These are phyloP conservation scores for Smutsia temminckii DNA, from an alignment of 2,797 vertebrate species.

Conservation along the genomic window DNA sequence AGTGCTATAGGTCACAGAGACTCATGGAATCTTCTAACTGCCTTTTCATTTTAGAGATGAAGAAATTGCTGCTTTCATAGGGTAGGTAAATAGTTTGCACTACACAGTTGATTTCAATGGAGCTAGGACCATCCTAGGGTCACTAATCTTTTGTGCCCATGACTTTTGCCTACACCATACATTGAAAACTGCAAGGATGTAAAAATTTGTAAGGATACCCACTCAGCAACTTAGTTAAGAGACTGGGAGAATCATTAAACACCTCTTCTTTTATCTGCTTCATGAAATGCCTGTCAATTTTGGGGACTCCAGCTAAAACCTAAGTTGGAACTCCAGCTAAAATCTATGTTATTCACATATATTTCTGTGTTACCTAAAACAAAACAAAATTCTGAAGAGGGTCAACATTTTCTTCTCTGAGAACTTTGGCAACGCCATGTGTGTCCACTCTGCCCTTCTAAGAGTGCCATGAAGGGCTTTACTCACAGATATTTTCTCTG, in stretches of 20 bases:
- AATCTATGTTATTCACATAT: neutral
- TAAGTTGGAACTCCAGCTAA: neutral
- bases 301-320: neutral
- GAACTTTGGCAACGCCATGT: neutral
- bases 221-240: neutral
- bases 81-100: neutral
- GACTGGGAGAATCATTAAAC: neutral
- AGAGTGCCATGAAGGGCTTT: neutral
- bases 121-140: neutral
- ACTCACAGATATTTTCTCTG: conserved; percentile 87
- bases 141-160: neutral
- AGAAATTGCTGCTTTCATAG: neutral
- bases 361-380: neutral
- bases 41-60: neutral
- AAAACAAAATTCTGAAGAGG: neutral
- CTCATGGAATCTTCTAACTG: neutral
- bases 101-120: neutral
- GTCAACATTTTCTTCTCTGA: neutral
- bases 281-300: neutral
- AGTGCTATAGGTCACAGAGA: neutral
- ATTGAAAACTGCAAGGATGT: neutral
- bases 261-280: neutral
- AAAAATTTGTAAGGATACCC: neutral
- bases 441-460: neutral
- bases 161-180: neutral